Conservation (phyloP, 2,113 vertebrate species). For the Pygoscelis antarcticus region DNA sequence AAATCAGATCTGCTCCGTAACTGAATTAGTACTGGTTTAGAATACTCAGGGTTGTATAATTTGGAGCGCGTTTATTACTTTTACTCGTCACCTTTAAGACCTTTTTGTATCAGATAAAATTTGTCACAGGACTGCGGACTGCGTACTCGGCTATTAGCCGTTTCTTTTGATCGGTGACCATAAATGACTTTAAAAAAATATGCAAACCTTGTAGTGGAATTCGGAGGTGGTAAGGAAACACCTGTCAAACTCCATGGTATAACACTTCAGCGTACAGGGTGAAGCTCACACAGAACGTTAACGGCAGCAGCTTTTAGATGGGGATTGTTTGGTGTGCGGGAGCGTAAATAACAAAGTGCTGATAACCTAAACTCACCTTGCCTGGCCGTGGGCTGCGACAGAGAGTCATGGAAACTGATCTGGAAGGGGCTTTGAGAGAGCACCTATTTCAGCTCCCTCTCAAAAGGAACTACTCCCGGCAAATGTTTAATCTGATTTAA, state of each 20-base stretch:
- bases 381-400: background rate
- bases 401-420: background rate
- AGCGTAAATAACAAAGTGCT: background rate
- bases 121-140: background rate
- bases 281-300: too few relatives aligned
- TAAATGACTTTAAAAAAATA: background rate
- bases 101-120: background rate
- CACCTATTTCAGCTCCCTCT: background rate
- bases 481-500: background rate
- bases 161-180: background rate
- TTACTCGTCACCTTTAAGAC: background rate
- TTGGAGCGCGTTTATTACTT: background rate
- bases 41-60: background rate
- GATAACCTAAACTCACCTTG: background rate
- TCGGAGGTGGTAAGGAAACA: background rate
- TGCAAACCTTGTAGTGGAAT: background rate
- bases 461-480: background rate
- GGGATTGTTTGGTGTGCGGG: background rate
- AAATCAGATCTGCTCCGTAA: background rate
- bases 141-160: background rate
- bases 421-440: background rate
- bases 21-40: background rate
- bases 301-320: background rate
- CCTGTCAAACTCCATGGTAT: background rate
- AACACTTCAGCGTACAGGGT: fast-evolving